Evolutionary conservation across 2,888 invertebrate species (phyloP).

Genomic region (Sisyra nigra): DNA sequence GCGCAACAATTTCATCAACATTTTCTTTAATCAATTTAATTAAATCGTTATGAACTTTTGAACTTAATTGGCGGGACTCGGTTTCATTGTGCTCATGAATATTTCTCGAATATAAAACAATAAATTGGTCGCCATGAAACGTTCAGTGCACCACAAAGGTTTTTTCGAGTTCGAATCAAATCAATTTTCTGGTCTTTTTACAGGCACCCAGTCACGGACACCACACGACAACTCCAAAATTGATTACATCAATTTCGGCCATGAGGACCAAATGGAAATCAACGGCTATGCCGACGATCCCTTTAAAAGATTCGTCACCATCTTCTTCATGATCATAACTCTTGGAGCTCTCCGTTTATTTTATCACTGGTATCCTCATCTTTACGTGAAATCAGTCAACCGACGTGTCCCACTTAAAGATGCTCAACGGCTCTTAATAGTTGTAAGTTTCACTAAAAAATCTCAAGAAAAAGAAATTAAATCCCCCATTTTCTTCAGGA

Average conservation of each 20-base stretch:
- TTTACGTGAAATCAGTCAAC: constrained; percentile 59
- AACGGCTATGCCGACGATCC: constrained; percentile 44
- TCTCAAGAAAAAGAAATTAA: too few species aligned
- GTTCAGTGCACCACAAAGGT: too few species aligned
- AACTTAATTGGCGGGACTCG: too few species aligned
- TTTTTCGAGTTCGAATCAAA: too few species aligned
- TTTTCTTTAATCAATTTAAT: too few species aligned
- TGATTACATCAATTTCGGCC: constrained; percentile 20
- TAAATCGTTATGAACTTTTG: too few species aligned
- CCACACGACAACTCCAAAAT: constrained; percentile 7
- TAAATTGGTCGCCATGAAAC: too few species aligned
- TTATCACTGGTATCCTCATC: constrained; percentile 78
- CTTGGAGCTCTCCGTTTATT: constrained; percentile 64
- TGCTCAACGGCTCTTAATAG: constrained; percentile 63
- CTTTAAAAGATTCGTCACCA: constrained; percentile 35
- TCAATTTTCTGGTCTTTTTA: too few species aligned
- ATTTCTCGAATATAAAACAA: too few species aligned
- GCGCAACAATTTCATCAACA: too few species aligned
- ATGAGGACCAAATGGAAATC: constrained; percentile 33
- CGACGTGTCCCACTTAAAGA: constrained; percentile 45
- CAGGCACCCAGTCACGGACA: not conserved
- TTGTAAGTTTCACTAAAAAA: constrained; percentile 32
- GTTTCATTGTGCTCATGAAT: too few species aligned
- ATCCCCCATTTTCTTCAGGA: too few species aligned
- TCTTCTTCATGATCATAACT: constrained; percentile 46